These are phyloP conservation scores for Pasiphila rectangulata DNA, from an alignment of 2,888 invertebrate species.

Conservation along the genomic window DNA sequence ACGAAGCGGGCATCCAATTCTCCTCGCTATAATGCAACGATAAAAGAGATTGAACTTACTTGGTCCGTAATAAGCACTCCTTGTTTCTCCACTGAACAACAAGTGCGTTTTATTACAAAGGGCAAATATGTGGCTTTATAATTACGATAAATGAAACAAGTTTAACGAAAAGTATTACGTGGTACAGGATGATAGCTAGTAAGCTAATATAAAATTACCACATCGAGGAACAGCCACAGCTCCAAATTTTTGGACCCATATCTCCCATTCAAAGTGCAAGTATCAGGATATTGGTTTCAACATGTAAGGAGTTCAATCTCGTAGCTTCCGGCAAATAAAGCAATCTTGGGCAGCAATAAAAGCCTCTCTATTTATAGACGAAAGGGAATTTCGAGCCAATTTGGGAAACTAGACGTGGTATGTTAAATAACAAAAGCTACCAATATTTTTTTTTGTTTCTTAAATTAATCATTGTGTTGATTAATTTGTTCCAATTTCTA, in stretches of 20 bases:
- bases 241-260: slow-evolving; percentile 34
- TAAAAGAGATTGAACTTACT: slow-evolving; percentile 77
- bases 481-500: no score
- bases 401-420: slow-evolving; percentile 41
- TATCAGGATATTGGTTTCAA: slow-evolving; percentile 58
- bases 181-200: no score
- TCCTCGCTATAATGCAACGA: slow-evolving; percentile 65
- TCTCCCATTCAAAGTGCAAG: slow-evolving; percentile 39
- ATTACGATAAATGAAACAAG: slow-evolving; percentile 5
- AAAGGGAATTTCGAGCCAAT: slow-evolving; percentile 50
- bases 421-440: slow-evolving; percentile 38
- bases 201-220: slow-evolving; percentile 22
- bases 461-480: no score
- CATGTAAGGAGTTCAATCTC: slow-evolving; percentile 52
- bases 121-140: slow-evolving; percentile 11
- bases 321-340: slow-evolving; percentile 50
- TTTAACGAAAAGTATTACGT: no score
- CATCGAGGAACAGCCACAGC: slow-evolving; percentile 10
- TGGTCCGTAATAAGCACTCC: slow-evolving; percentile 66
- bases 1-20: slow-evolving; percentile 63
- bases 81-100: slow-evolving; percentile 49
- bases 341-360: slow-evolving; percentile 49
- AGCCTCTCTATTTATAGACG: slow-evolving; percentile 48
- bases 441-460: no score
- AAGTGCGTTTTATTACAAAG: slow-evolving; percentile 51